Evolutionary conservation across 2,888 invertebrate species (phyloP), one percentile per base, ranked within the genome.

Genomic region (Chirona hameri): DNA sequence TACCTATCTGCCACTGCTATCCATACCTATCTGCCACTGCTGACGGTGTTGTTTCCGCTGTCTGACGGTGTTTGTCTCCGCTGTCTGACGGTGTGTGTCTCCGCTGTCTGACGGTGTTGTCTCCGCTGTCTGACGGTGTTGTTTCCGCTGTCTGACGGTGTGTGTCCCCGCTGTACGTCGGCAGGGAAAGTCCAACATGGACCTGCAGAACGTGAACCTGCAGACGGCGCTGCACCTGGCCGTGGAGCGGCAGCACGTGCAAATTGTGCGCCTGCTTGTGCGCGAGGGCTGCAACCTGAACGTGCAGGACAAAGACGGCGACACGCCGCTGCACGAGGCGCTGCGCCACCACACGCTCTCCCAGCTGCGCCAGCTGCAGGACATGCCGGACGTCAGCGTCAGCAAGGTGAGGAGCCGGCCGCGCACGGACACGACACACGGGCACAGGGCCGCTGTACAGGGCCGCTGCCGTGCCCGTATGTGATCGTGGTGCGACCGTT

Each of bases 261-360:
- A 98, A 89, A 97, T 99, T 85, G 98, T 98, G 83, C 91, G 97
- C 87, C 90, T 98, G 85, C 90, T 98, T 86, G 97, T 98, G 27
- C 92, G 96, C 81, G 96, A 97, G 88, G 95, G 95, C 18, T 96
- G 97, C 65, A 96, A 97, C 89, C 91, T 98, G 86, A 98, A 98
- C 89, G 94, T 98, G 85, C 95, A 96, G 81, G 98, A 99, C 89
- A 98, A 98, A 90, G 98, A 98, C 87, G 98, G 98, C 5, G 98
- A 98, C 89, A 95, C 95, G 0, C 91, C 92, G 3, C 87, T 91
- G 29, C 96, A 97, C 88, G 96, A 96, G 87, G 98, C 98, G 31
- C 90, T 98, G 82, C 93, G 98, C 18, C 97, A 98, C 89, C 98
- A 99, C 90, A 99, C 98, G 10, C 90, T 99, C 84, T 97, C 97